Percentiles rank a stretch among this genome's conserved stretches.
Conservation (phyloP, 2,113 vertebrate genomes). For the Brienomyrus brachyistius region DNA sequence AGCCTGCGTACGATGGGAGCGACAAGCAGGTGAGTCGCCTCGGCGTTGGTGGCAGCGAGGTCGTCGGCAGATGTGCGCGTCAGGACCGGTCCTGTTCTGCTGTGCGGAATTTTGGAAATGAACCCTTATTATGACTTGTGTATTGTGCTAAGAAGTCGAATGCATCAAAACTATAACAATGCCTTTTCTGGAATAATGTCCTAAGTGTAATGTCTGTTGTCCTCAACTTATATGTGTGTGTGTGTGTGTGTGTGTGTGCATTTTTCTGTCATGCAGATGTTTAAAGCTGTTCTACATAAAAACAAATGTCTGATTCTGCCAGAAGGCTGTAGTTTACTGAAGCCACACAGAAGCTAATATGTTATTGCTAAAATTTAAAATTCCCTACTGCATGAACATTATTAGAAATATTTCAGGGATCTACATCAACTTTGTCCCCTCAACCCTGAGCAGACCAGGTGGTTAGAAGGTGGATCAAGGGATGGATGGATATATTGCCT, state of each 20-base stretch:
- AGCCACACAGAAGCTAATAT: neutral
- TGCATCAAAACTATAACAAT: too few relatives aligned
- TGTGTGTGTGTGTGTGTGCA: neutral
- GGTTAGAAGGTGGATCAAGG: neutral
- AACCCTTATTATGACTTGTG: neutral
- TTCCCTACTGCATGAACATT: neutral
- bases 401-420: neutral
- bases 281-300: neutral
- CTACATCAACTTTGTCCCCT: neutral
- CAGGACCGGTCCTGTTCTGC: neutral
- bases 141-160: neutral
- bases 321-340: neutral
- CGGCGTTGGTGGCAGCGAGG: neutral
- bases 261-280: neutral
- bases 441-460: neutral
- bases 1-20: constrained; percentile 57
- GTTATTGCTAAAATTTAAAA: neutral
- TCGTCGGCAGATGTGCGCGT: neutral
- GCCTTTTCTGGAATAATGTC: too few relatives aligned
- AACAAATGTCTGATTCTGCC: neutral
- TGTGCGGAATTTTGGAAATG: neutral
- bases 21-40: constrained; percentile 59
- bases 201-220: too few relatives aligned
- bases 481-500: neutral
- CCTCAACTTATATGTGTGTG: too few relatives aligned